Evolutionary conservation across 2,797 vertebrate species (phyloP).

Genomic region (Syndactyla subalaris): DNA sequence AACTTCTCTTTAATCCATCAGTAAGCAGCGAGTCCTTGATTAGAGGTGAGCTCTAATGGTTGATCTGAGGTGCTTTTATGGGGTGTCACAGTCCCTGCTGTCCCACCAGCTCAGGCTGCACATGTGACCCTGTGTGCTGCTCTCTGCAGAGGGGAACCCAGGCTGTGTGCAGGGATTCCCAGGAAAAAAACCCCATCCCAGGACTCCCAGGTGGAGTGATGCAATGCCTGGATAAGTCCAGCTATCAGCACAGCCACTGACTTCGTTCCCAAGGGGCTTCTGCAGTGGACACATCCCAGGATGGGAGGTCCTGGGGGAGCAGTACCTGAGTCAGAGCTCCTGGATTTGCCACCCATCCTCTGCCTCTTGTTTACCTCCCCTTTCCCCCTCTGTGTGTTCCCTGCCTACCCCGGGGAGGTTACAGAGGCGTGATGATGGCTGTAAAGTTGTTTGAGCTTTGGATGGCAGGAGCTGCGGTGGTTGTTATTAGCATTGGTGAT

Average conservation of each 20-base stretch:
- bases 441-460: constrained; percentile 9
- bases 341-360: background rate
- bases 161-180: background rate
- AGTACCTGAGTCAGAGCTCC: background rate
- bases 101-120: background rate
- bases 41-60: background rate
- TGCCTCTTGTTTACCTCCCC: background rate
- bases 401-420: constrained; percentile 29
- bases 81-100: background rate
- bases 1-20: background rate
- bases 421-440: constrained; percentile 42
- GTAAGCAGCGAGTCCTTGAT: background rate
- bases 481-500: constrained; percentile 44
- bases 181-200: background rate
- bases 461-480: constrained; percentile 36
- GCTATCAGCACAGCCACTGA: background rate
- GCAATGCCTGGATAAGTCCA: background rate
- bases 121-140: background rate
- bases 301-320: background rate
- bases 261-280: background rate
- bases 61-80: background rate
- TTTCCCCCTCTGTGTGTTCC: background rate
- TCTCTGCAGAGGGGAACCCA: background rate
- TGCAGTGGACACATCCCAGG: background rate
- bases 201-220: rapidly evolving